Percentiles rank a stretch among this genome's conserved stretches.
Evolutionary conservation across 2,888 invertebrate genomes (phyloP).

Genomic region (Pyrrhopygopsis socrates): DNA sequence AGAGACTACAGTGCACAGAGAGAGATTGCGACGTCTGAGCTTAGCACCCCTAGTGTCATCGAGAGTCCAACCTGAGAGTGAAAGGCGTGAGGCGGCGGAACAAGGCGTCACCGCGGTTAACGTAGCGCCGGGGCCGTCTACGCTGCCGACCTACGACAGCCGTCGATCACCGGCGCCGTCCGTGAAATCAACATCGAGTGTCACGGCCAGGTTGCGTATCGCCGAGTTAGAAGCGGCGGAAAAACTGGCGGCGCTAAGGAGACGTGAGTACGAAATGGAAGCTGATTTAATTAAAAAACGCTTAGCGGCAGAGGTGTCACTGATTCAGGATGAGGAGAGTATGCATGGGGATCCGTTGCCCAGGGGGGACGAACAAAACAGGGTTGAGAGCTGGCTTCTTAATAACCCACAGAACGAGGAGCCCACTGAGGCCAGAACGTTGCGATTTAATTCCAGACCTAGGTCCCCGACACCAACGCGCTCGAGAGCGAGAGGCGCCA

Average conservation of each 20-base stretch:
- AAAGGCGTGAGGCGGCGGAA: not conserved
- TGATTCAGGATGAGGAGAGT: slow-evolving; percentile 1
- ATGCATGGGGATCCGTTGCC: not conserved
- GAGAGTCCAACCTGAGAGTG: not conserved
- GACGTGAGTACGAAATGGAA: not conserved
- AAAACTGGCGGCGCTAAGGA: slow-evolving; percentile 5
- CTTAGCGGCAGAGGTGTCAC: slow-evolving; percentile 15
- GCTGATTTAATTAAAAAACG: slow-evolving; percentile 7
- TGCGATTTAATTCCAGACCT: not conserved
- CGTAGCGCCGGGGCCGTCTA: not conserved
- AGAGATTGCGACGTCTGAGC: not conserved
- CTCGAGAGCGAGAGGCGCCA: not conserved
- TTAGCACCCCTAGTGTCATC: not conserved
- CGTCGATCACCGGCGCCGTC: slow-evolving; percentile 14
- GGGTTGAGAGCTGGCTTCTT: slow-evolving; percentile 14
- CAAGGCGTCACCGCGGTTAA: not conserved
- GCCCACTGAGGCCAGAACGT: not conserved
- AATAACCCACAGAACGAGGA: not conserved
- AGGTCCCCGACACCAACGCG: not conserved
- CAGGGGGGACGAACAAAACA: not conserved
- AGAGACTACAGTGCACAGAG: not conserved
- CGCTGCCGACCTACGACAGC: not conserved
- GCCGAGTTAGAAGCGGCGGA: slow-evolving; percentile 15
- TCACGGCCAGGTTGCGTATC: not conserved
- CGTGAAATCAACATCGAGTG: not conserved